Evolutionary conservation across 2,113 vertebrate species (phyloP).

Genomic region (Vombatus ursinus): DNA sequence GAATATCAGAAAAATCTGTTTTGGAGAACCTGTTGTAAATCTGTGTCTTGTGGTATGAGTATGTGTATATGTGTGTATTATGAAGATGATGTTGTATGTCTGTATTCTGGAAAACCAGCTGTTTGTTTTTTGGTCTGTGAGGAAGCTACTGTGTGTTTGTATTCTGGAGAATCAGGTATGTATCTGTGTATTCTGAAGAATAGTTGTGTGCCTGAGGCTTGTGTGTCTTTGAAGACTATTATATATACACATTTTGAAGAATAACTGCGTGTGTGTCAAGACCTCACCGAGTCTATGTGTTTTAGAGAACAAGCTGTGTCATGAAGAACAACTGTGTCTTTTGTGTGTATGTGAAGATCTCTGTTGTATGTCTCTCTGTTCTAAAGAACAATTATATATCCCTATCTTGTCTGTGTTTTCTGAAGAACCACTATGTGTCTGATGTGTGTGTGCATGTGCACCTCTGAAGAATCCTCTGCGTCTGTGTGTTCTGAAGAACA

Average conservation of each 20-base stretch:
- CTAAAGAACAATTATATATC: not conserved
- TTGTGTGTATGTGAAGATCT: not conserved
- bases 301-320: not conserved
- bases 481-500: not conserved
- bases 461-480: not conserved
- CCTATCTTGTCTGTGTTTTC: not conserved
- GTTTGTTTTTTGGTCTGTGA: too few species aligned
- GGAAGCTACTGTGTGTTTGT: too few species aligned
- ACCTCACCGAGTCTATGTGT: not conserved
- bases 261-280: not conserved
- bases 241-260: not conserved
- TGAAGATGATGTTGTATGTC: too few species aligned
- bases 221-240: not conserved
- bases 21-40: too few species aligned
- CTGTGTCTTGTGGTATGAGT: too few species aligned
- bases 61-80: too few species aligned
- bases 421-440: not conserved
- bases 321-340: not conserved
- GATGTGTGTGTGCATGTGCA: not conserved
- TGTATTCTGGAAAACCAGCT: too few species aligned
- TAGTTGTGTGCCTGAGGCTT: too few species aligned
- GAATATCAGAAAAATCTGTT: too few species aligned
- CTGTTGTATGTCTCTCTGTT: not conserved
- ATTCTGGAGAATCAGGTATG: too few species aligned
- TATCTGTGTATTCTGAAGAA: too few species aligned